These are phyloP conservation scores for Chionomys nivalis DNA, from an alignment of 2,113 vertebrate species.

Conservation along the genomic window DNA sequence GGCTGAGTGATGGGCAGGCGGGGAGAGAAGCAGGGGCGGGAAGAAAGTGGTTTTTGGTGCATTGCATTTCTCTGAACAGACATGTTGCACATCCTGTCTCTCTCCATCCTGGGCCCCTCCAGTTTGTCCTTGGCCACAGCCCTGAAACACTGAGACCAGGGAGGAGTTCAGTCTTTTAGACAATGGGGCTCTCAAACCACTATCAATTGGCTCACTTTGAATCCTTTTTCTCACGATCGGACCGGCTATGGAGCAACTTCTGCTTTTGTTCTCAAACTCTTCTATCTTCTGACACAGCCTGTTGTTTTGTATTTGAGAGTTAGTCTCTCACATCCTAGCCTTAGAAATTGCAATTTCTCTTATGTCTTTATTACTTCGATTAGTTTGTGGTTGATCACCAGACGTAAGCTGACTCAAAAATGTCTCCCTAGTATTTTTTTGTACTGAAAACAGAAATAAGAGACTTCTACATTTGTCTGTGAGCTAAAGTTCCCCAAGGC, in stretches of 20 bases:
- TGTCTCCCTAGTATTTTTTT: not conserved
- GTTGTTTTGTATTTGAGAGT: not conserved
- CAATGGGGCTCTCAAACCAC: not conserved
- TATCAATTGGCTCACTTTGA: not conserved
- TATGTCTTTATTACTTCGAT: not conserved
- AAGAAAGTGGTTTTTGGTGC: not conserved
- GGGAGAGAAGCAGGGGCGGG: not conserved
- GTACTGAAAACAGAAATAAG: conserved; percentile 26
- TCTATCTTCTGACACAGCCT: not conserved
- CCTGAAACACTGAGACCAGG: not conserved
- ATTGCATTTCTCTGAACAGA: not conserved
- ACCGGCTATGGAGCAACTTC: not conserved
- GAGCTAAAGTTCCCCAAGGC: not conserved
- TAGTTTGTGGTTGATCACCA: not conserved
- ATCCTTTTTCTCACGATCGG: not conserved
- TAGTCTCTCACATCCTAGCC: not conserved
- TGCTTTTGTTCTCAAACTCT: not conserved
- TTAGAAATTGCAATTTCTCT: not conserved
- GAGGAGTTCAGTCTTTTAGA: not conserved
- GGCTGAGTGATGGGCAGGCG: not conserved
- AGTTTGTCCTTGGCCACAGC: conserved; percentile 28
- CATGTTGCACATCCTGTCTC: not conserved
- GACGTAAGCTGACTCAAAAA: not conserved
- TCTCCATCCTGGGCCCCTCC: not conserved
- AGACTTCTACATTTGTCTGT: not conserved